phyloP scores from a whole-genome alignment of 2,888 invertebrate species.

The Amorpha juglandis region DNA sequence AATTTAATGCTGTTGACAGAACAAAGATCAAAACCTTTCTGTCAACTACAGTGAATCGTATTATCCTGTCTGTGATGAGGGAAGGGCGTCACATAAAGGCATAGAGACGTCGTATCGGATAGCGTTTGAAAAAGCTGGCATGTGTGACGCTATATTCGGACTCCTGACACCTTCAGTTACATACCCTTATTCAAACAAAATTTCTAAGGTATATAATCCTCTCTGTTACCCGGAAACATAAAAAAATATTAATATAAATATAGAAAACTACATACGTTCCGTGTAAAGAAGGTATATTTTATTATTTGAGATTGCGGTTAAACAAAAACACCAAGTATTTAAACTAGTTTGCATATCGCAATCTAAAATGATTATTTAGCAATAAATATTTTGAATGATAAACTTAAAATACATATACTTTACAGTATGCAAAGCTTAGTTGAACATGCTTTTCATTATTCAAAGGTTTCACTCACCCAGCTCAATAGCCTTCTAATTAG shows the following conservation, averaged over 20 bases:
- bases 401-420: neutral
- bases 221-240: neutral
- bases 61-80: conserved; percentile 25
- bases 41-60: conserved; percentile 27
- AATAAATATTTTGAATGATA: neutral
- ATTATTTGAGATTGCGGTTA: too few species aligned
- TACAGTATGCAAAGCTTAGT: neutral
- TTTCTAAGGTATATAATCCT: neutral
- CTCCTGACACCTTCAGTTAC: neutral
- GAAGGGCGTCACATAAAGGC: conserved; percentile 24
- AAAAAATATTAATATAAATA: too few species aligned
- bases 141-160: neutral
- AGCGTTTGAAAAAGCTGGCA: conserved; percentile 10
- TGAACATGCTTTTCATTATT: neutral
- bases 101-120: conserved; percentile 10
- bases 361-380: neutral
- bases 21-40: conserved; percentile 27
- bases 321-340: too few species aligned
- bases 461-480: neutral
- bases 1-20: conserved; percentile 26
- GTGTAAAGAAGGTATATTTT: too few species aligned
- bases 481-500: neutral
- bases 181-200: neutral
- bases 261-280: too few species aligned
- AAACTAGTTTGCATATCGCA: too few species aligned